Conservation (phyloP, 2,888 invertebrate genomes). For the Palloptera scutellata region DNA sequence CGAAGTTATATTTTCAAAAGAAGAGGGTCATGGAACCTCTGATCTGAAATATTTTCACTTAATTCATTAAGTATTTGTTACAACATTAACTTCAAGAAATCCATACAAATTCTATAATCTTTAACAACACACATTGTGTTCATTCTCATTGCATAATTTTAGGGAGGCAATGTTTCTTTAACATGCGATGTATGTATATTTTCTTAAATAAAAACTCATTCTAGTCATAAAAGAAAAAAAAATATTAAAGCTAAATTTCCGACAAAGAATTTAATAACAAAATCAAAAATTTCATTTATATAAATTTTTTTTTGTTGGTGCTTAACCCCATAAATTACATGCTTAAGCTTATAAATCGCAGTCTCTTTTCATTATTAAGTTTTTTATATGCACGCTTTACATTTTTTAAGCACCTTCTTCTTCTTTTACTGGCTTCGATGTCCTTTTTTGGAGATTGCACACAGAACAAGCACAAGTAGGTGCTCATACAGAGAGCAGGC, state of each 20-base stretch:
- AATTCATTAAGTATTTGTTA: too few relatives aligned
- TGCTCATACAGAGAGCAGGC: too few relatives aligned
- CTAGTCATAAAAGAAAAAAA: background rate
- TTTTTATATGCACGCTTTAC: slow-evolving; percentile 2
- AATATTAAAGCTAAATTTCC: background rate
- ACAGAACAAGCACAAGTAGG: too few relatives aligned
- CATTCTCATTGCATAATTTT: too few relatives aligned
- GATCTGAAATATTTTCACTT: too few relatives aligned
- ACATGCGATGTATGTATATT: too few relatives aligned
- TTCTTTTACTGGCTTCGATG: slow-evolving; percentile 3
- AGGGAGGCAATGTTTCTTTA: too few relatives aligned
- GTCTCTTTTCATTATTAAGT: slow-evolving; percentile 5
- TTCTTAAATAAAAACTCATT: background rate
- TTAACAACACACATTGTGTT: too few relatives aligned
- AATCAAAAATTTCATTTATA: slow-evolving; percentile 7
- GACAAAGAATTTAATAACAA: background rate
- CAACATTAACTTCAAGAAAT: too few relatives aligned
- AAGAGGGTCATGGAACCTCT: too few relatives aligned
- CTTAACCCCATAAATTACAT: slow-evolving; percentile 9
- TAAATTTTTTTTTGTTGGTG: slow-evolving; percentile 19
- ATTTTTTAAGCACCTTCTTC: background rate
- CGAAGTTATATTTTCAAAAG: too few relatives aligned
- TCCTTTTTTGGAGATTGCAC: background rate
- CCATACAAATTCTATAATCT: too few relatives aligned
- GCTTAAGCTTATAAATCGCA: slow-evolving; percentile 17